Percentiles rank a stretch among this genome's conserved stretches.
These are phyloP conservation scores for Xiphophorus couchianus DNA, from an alignment of 2,113 vertebrate genomes.

Conservation along the genomic window DNA sequence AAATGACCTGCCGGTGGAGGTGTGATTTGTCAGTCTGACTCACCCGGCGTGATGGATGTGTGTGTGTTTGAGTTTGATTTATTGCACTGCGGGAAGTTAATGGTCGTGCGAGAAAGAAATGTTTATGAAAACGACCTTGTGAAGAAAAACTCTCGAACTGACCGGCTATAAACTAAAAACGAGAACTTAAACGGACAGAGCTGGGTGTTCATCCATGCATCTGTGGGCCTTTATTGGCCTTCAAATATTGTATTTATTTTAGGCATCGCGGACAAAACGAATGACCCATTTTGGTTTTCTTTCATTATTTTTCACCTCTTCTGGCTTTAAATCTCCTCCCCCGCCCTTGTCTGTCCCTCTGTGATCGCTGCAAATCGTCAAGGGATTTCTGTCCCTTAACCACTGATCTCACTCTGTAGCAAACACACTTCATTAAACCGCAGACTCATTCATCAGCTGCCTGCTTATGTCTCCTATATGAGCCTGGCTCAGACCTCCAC, in stretches of 20 bases:
- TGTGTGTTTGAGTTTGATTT: constrained; percentile 56
- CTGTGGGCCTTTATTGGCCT: constrained; percentile 7
- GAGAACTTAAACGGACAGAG: constrained; percentile 40
- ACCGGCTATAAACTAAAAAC: constrained; percentile 32
- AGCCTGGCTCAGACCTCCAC: constrained; percentile 43
- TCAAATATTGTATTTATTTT: not conserved
- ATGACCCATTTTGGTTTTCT: not conserved
- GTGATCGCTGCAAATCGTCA: constrained; percentile 30
- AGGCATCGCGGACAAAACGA: not conserved
- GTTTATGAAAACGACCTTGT: constrained; percentile 65
- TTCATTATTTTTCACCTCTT: constrained; percentile 1
- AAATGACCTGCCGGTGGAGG: constrained; percentile 60
- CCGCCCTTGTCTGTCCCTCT: constrained; percentile 22
- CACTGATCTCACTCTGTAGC: constrained; percentile 59
- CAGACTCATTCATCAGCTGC: constrained; percentile 69
- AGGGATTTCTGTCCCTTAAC: constrained; percentile 58
- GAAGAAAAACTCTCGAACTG: constrained; percentile 47
- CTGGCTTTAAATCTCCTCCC: not conserved
- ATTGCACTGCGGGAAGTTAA: constrained; percentile 37
- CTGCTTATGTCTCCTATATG: constrained; percentile 52
- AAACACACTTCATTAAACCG: constrained; percentile 78
- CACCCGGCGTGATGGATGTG: constrained; percentile 63
- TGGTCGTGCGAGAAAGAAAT: constrained; percentile 42
- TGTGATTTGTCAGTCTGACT: constrained; percentile 67
- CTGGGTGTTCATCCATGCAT: constrained; percentile 15